Conservation (phyloP, 2,113 vertebrate species). For the Platycercus adscitus region DNA sequence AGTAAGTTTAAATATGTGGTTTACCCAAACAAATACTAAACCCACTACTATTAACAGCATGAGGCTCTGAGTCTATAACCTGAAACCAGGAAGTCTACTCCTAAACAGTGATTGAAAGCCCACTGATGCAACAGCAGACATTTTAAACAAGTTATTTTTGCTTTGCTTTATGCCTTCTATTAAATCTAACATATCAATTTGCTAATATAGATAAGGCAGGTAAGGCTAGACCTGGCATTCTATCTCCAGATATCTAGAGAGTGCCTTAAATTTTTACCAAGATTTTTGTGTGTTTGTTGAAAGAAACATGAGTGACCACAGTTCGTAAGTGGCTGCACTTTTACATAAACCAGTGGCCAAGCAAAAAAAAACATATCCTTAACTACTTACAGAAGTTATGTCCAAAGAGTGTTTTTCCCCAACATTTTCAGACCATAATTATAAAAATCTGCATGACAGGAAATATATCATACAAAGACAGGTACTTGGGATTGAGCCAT, state of each 20-base stretch:
- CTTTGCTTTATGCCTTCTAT: background rate
- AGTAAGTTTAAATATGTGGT: background rate
- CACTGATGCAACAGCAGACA: background rate
- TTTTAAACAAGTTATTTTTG: background rate
- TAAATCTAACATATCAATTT: background rate
- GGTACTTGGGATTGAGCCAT: background rate
- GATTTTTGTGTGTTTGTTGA: background rate
- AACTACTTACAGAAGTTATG: background rate
- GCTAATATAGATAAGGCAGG: background rate
- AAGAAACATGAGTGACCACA: background rate
- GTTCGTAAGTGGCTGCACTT: background rate
- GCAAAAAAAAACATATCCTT: background rate
- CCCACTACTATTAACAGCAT: background rate
- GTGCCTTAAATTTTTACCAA: background rate
- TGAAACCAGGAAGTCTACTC: background rate
- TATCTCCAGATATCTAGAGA: background rate
- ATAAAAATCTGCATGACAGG: background rate
- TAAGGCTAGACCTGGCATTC: background rate
- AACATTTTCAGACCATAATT: background rate
- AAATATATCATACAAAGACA: background rate
- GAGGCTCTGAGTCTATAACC: background rate
- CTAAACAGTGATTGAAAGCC: background rate
- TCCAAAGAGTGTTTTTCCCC: background rate
- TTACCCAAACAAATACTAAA: background rate
- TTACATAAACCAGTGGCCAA: background rate